These are phyloP conservation scores for Argynnis bischoffii DNA, from an alignment of 2,888 invertebrate genomes.

Conservation along the genomic window DNA sequence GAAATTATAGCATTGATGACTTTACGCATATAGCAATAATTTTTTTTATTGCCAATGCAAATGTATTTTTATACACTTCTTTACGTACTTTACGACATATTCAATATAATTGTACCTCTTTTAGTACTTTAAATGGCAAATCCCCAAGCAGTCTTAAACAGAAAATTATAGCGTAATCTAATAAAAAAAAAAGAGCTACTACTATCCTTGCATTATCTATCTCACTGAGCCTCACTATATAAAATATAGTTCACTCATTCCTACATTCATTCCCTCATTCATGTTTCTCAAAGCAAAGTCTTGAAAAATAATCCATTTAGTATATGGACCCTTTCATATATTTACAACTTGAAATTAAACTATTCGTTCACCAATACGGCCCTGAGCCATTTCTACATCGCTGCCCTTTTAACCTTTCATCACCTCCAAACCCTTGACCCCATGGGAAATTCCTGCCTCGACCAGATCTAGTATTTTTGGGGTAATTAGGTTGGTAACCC, in stretches of 20 bases:
- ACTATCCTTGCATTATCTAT: not conserved
- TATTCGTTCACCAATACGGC: conserved; percentile 63
- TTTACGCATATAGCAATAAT: too few relatives aligned
- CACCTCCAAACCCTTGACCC: conserved; percentile 63
- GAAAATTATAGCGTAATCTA: conserved; percentile 1
- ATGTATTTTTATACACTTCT: too few relatives aligned
- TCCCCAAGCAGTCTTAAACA: not conserved
- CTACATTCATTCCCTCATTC: not conserved
- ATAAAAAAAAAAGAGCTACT: not conserved
- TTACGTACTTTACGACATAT: too few relatives aligned
- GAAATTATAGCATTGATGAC: too few relatives aligned
- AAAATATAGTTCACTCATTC: conserved; percentile 15
- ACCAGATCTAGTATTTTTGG: conserved; percentile 50
- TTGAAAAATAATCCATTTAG: conserved; percentile 6
- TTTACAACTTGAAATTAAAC: conserved; percentile 22
- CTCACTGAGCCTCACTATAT: not conserved
- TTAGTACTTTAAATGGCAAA: not conserved
- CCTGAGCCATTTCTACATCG: conserved; percentile 65
- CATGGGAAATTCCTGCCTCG: conserved; percentile 70
- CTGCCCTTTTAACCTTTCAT: conserved; percentile 70
- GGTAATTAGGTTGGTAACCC: conserved; percentile 57
- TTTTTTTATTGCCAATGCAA: too few relatives aligned
- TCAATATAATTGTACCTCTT: too few relatives aligned
- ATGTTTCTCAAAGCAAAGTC: not conserved
- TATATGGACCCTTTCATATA: conserved; percentile 14